Base-by-base conservation (phyloP, 1,140 invertebrate species). In the Heliconius nattereri region DNA sequence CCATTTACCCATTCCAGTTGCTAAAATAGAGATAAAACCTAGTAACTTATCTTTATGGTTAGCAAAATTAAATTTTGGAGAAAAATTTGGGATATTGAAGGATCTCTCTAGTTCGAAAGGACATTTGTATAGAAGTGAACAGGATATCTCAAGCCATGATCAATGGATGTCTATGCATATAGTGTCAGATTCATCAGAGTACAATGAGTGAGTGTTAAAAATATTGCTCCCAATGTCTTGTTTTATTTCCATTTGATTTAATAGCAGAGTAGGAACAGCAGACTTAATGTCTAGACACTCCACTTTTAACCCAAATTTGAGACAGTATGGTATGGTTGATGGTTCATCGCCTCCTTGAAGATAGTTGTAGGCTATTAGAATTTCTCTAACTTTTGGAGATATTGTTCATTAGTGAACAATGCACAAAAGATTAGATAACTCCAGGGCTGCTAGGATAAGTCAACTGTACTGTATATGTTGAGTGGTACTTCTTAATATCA, bases 81-180 rank as follows among this genome's bases (percentile, higher is more conserved):
- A 84, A 23, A 78, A 79, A 35, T 60, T 82, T 71, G 78, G 74
- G 7, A 75, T 40, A 20, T 77, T n/a, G 81, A 81, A 73, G 66
- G 75, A 75, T 73, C 78, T 82, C 57, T 82, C 75, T 54, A 81
- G 75, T 83, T 92, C 90, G 72, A 87, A 78, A 57, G 78, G 71
- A 13, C 76, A 88, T 83, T 85, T 94, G 71, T 92, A 90, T 74
- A 84, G 79, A 35, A 91, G 89, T 84, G 84, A 88, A 80, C 87
- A 91, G 19, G 84, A 83, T 83, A 16, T 88, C 13, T 70, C 72
- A n/a, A 75, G 78, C 52, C 54, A 81, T 37, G 80, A 87, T 8
- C 71, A 85, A 78, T 92, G 90, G 90, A 86, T 66, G 19, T 75
- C 89, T 8, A 94, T 94, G 92, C 89, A 94, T 85, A 83, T 93